These are phyloP conservation scores for Coronaproctus castanopsis DNA, from an alignment of 2,888 invertebrate species.

Conservation along the genomic window DNA sequence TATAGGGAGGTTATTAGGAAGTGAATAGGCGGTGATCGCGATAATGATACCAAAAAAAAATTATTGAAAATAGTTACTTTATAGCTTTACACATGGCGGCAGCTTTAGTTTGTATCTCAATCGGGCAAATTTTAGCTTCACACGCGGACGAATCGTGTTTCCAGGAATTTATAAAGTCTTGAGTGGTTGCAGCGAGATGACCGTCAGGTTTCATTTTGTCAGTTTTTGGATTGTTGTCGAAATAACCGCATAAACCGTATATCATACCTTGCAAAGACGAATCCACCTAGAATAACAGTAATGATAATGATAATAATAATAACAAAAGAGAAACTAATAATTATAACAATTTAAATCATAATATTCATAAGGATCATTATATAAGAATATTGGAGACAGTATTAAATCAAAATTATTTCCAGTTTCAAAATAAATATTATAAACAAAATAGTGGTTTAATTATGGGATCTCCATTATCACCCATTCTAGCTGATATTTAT, in stretches of 20 bases:
- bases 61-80: too few species aligned
- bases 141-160: slow-evolving; percentile 28
- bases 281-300: slow-evolving; percentile 8
- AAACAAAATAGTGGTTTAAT: too few species aligned
- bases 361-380: too few species aligned
- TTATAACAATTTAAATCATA: too few species aligned
- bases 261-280: slow-evolving; percentile 32
- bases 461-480: too few species aligned
- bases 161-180: slow-evolving; percentile 61
- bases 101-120: slow-evolving; percentile 39
- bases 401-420: too few species aligned
- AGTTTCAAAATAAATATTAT: too few species aligned
- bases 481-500: too few species aligned
- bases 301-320: neutral
- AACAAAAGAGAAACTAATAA: neutral
- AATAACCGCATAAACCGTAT: slow-evolving; percentile 62
- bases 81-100: slow-evolving; percentile 43
- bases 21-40: too few species aligned
- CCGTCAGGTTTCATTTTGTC: slow-evolving; percentile 55
- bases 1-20: too few species aligned
- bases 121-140: slow-evolving; percentile 38
- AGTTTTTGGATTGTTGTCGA: slow-evolving; percentile 41
- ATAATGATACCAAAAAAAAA: too few species aligned
- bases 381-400: too few species aligned
- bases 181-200: slow-evolving; percentile 35